Base-by-base conservation (phyloP, 2,888 invertebrate species). In the Adela reaumurella region DNA sequence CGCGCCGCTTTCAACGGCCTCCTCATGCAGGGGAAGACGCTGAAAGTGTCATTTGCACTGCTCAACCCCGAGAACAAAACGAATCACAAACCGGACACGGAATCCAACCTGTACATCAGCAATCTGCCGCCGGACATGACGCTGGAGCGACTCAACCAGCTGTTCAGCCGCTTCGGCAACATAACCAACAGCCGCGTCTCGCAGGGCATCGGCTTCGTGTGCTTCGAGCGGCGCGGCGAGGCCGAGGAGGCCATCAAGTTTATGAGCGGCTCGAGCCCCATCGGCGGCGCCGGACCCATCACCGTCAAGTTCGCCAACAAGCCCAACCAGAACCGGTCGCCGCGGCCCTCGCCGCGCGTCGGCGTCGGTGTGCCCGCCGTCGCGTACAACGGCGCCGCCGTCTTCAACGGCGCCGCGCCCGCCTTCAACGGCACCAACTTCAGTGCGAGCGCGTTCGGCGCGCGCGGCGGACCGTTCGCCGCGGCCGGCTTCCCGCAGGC, bases 71-170 rank as follows among this genome's bases (percentile, higher is more conserved):
- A 80, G 58, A 72, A 78, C 62, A 80, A 79, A 62, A 69, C 66
- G 54, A 74, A 72, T 63, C 79, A 77, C 62, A 77, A 77, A 58
- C 79, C 78, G 35, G 79, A 79, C 61, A 77, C 69, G 20, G 80
- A 80, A 58, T 78, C 74, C 52, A 80, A 80, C 62, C 70, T 80
- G 53, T 80, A 80, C 59, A 77, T 80, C 58, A 80, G 79, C 57
- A 79, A 79, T 61, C 65, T 80, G 58, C 79, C 80, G 56, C 78
- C 80, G 17, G 80, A 80, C 59, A 79, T 77, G 77, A 78, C 77
- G 51, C 61, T 80, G 50, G 80, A 80, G 61, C 65, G 76, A 51
- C 70, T 80, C 46, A 80, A 80, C 61, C 62, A 54, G 48, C 59
- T 79, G 50, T 80, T 80, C 63, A 61, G 63, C 49, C 70, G 68